phyloP scores from a whole-genome alignment of 2,888 invertebrate genomes.

The Ennomos erosarius region DNA sequence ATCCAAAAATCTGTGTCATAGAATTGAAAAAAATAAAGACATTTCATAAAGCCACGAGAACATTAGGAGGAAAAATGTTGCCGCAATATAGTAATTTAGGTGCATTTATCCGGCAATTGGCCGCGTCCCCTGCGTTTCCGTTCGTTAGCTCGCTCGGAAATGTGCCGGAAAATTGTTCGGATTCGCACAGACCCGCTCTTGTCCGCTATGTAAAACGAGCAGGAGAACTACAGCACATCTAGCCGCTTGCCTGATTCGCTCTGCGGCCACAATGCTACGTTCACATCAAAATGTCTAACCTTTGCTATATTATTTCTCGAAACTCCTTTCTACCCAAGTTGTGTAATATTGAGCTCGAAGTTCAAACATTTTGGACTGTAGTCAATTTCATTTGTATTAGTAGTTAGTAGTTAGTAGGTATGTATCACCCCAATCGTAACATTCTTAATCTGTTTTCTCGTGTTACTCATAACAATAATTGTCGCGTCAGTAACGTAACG shows the following conservation, averaged over 20 bases:
- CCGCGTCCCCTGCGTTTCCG: slow-evolving; percentile 78
- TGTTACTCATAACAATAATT: slow-evolving; percentile 69
- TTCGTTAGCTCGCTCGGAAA: slow-evolving; percentile 79
- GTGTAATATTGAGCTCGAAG: slow-evolving; percentile 9
- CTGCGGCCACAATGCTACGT: slow-evolving; percentile 23
- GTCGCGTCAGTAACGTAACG: slow-evolving; percentile 63
- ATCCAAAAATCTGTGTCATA: background rate
- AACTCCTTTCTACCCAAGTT: background rate
- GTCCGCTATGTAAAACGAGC: slow-evolving; percentile 64
- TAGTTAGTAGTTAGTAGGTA: background rate
- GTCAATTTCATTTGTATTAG: slow-evolving; percentile 8
- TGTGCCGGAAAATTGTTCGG: slow-evolving; percentile 80
- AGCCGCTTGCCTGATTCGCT: slow-evolving; percentile 28
- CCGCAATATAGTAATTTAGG: slow-evolving; percentile 79
- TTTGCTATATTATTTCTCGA: slow-evolving; percentile 17
- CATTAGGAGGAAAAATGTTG: slow-evolving; percentile 75
- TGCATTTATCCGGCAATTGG: slow-evolving; percentile 81
- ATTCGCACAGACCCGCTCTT: slow-evolving; percentile 60
- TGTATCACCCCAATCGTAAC: slow-evolving; percentile 13
- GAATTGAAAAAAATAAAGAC: slow-evolving; percentile 39
- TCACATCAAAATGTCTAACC: slow-evolving; percentile 17
- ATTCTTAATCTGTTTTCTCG: slow-evolving; percentile 57
- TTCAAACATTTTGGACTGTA: slow-evolving; percentile 1
- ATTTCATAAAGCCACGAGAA: slow-evolving; percentile 56
- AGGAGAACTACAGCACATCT: slow-evolving; percentile 48